Conservation (phyloP, 2,888 invertebrate genomes). For the Caenorhabditis sulstoni region DNA sequence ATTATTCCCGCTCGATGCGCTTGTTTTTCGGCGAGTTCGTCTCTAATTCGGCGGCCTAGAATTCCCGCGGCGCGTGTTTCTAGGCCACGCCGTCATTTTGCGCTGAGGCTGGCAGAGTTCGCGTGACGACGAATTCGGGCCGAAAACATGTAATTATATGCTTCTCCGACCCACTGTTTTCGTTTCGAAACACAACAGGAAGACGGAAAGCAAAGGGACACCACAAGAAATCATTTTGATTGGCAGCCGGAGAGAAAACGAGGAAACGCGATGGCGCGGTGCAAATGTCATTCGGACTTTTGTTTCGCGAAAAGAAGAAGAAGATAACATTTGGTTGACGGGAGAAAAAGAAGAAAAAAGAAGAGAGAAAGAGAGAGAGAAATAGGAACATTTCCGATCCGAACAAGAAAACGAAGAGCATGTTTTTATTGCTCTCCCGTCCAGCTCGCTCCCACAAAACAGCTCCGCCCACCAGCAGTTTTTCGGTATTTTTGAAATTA, state of each 20-base stretch:
- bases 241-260: slow-evolving; percentile 16
- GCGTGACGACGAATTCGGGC: no score
- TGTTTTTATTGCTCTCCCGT: not conserved
- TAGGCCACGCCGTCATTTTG: no score
- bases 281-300: slow-evolving; percentile 43
- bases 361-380: not conserved
- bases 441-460: not conserved
- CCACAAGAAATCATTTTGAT: slow-evolving; percentile 43
- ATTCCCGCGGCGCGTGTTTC: no score
- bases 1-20: no score
- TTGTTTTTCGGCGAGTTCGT: no score
- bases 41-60: no score
- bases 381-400: not conserved
- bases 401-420: not conserved
- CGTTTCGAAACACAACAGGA: no score
- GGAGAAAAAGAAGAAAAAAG: not conserved
- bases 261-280: slow-evolving; percentile 40
- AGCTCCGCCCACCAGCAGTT: not conserved
- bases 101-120: no score
- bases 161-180: no score
- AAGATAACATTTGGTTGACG: not conserved
- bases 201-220: not conserved
- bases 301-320: slow-evolving; percentile 1
- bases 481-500: no score
- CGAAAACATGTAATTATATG: no score